Base-by-base conservation (phyloP, 1,140 invertebrate species). In the Amyelois transitella region DNA sequence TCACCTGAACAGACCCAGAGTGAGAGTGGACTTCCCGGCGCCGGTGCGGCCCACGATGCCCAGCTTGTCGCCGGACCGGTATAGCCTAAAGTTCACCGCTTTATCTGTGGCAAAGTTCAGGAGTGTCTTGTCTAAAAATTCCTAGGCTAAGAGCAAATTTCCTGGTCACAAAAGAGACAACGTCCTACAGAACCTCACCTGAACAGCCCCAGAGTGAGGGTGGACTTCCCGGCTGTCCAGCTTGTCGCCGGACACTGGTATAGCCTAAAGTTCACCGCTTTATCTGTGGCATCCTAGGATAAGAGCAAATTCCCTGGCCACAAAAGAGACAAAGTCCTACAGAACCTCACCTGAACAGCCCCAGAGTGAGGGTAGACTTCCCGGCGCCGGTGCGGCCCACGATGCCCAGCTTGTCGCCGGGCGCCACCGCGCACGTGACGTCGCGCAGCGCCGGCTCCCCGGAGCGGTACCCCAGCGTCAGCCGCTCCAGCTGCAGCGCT, bases 21-120 rank as follows among this genome's bases (percentile, higher is more conserved):
- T 85, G n/a, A 93, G 69, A 5, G 91, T 90, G 55, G 89, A 91
- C 76, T 93, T 92, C 8, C 91, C 91, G 18, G 91, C 89, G 32
- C 93, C 93, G 28, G 92, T 93, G 61, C 92, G 83, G 18, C 92
- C 92, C 64, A 93, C 90, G 49, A 94, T 91, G 49, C 92, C 93
- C 89, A 64, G 72, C 56, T 90, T 90, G 50, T 90, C 89, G 8
- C 73, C 64, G 7, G 85, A 74, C 17, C n/a, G n/a, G n/a, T n/a
- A n/a, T n/a, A n/a, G n/a, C n/a, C n/a, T n/a, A n/a, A n/a, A n/a
- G n/a, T n/a, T n/a, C n/a, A n/a, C n/a, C n/a, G n/a, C n/a, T n/a
- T n/a, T n/a, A n/a, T n/a, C n/a, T n/a, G n/a, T n/a, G n/a, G n/a
- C n/a, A n/a, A n/a, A n/a, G n/a, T n/a, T n/a, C n/a, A n/a, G n/a